Base-by-base conservation (phyloP, 2,797 vertebrate species). In the Acanthurus tractus region DNA sequence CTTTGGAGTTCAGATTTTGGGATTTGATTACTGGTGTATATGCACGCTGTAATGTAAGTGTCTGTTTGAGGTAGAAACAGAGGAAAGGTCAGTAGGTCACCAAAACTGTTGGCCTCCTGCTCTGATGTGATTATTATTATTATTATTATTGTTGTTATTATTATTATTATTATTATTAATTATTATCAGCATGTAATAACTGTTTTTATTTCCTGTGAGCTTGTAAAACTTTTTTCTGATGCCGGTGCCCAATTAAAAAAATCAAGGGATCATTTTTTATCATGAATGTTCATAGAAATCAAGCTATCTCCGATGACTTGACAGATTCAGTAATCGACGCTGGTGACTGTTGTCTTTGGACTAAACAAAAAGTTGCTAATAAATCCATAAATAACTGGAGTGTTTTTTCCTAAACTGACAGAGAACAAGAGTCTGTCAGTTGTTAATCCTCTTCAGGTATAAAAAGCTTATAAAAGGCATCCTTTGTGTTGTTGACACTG, bases 401-500 rank as follows among this genome's bases (percentile, higher is more conserved):
- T 50, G 49, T 50, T 50, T 50, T n/a, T 18, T 46, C 11, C 8
- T 11, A n/a, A 49, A 49, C 48, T 49, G 48, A 20, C 18, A 49
- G 18, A 49, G 48, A 50, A 34, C 29, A 34, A 34, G 29, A 34
- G 29, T 34, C 29, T 34, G 29, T 34, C 29, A 34, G 29, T 34
- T 34, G 29, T 22, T 44, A n/a, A 48, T 18, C 52, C 54, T 71
- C 40, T 74, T 4, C 7, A 52, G 56, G 12, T 2, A 56, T 61
- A n/a, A 44, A 52, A 45, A 56, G 23, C 77, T 57, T 44, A 46
- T 0, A 44, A 54, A 72, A 74, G 6, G 9, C 18, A 56, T 25
- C 1, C 18, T 68, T 75, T 78, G 34, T 59, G 46, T 44, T 74
- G 70, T 70, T 83, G 78, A 81, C 55, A 57, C 54, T 54, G 44